phyloP scores from a whole-genome alignment of 2,888 invertebrate genomes.

The Atherix ibis region DNA sequence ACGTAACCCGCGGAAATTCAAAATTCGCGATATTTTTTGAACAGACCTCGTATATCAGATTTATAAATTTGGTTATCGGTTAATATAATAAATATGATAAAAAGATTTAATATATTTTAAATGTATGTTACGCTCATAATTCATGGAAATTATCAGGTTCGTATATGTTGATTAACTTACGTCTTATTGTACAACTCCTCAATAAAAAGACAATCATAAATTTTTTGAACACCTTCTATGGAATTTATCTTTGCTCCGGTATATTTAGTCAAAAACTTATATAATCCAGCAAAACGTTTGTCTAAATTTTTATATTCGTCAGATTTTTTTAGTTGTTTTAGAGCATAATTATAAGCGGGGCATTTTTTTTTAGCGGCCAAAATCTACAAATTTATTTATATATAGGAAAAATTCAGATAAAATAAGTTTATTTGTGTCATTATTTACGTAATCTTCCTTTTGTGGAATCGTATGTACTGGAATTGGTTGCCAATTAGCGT shows the following conservation, averaged over 20 bases:
- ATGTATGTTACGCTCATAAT: too few relatives aligned
- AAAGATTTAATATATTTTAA: too few relatives aligned
- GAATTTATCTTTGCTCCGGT: constrained; percentile 42
- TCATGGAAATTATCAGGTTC: too few relatives aligned
- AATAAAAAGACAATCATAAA: constrained; percentile 53
- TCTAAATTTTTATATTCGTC: constrained; percentile 39
- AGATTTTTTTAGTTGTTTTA: constrained; percentile 35
- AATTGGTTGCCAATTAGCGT: constrained; percentile 59
- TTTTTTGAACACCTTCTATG: constrained; percentile 38
- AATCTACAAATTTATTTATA: constrained; percentile 19
- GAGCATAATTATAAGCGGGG: constrained; percentile 44
- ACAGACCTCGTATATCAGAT: too few relatives aligned
- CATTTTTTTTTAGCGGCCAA: constrained; percentile 48
- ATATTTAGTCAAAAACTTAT: constrained; percentile 45
- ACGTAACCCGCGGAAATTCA: too few relatives aligned
- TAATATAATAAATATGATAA: too few relatives aligned
- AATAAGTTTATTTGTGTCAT: constrained; percentile 14
- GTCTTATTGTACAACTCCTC: constrained; percentile 46
- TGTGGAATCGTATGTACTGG: constrained; percentile 56
- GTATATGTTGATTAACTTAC: constrained; percentile 12
- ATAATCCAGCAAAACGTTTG: constrained; percentile 43
- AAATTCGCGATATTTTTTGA: too few relatives aligned
- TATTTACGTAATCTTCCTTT: constrained; percentile 41
- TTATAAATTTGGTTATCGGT: too few relatives aligned
- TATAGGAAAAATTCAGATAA: constrained; percentile 2